Conservation (phyloP, 1,140 invertebrate species). For the Heliconius hermathena region DNA sequence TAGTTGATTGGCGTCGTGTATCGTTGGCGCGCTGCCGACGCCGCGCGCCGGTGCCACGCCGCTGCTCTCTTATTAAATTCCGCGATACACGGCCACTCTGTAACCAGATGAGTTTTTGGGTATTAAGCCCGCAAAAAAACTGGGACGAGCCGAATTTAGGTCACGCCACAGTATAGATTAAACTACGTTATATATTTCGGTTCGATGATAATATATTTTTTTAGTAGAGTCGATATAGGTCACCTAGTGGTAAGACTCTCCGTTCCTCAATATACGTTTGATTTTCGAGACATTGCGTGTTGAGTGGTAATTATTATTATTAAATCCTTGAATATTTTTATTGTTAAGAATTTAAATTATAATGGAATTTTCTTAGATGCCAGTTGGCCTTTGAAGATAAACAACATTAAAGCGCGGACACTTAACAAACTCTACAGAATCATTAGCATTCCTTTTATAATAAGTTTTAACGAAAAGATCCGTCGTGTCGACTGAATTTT, state of each 20-base stretch:
- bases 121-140: conserved; percentile 32
- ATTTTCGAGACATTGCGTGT: no score
- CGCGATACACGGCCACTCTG: conserved; percentile 33
- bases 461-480: conserved; percentile 12
- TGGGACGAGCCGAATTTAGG: conserved; percentile 32
- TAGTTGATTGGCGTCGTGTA: not conserved
- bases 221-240: not conserved
- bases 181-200: conserved; percentile 7
- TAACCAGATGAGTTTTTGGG: conserved; percentile 32
- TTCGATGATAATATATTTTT: not conserved
- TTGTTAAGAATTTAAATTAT: not conserved
- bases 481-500: not conserved
- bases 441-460: conserved; percentile 20
- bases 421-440: conserved; percentile 14
- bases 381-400: conserved; percentile 1
- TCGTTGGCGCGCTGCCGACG: not conserved
- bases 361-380: not conserved
- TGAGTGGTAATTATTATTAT: not conserved
- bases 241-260: not conserved
- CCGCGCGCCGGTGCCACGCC: not conserved
- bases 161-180: conserved; percentile 35
- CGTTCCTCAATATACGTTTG: no score
- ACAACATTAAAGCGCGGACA: conserved; percentile 12
- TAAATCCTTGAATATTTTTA: not conserved
- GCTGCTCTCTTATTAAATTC: conserved; percentile 32